A percentile compares a stretch with the other conserved stretches of the same genome.
Evolutionary conservation across 2,797 vertebrate genomes (phyloP).

Genomic region (Urocyon cinereoargenteus): DNA sequence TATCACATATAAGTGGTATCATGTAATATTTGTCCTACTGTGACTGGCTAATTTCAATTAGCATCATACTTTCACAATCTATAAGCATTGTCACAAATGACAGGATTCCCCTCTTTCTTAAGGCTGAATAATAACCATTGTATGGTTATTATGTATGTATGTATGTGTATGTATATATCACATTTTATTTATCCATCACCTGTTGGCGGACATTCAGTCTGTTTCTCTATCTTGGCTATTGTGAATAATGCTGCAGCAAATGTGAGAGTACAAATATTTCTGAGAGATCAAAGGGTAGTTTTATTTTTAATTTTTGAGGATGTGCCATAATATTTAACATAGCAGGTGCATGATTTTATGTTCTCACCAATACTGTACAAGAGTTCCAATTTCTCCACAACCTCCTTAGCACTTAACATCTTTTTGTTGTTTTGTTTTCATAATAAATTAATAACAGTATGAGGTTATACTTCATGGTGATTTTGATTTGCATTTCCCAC

Average conservation of each 20-base stretch:
- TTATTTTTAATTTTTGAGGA: not conserved
- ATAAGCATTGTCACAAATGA: not conserved
- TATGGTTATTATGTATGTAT: too few species aligned
- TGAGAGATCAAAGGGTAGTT: not conserved
- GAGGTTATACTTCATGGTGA: not conserved
- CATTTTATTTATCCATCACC: not conserved
- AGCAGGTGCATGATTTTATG: not conserved
- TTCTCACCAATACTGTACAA: not conserved
- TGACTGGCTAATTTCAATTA: conserved; percentile 4
- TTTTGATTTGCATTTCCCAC: not conserved
- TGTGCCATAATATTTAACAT: not conserved
- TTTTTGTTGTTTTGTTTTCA: not conserved
- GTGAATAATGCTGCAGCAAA: not conserved
- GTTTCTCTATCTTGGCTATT: not conserved
- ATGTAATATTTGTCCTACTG: not conserved
- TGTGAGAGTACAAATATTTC: not conserved
- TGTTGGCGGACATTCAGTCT: not conserved
- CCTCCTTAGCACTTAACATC: not conserved
- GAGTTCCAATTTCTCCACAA: not conserved
- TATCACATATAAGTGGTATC: not conserved
- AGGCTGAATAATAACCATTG: not conserved
- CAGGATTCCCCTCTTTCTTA: not conserved
- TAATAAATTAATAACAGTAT: not conserved
- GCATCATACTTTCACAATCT: not conserved
- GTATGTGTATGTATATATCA: not conserved